phyloP scores from a whole-genome alignment of 1,140 invertebrate species.

The Drosophila repletoides region DNA sequence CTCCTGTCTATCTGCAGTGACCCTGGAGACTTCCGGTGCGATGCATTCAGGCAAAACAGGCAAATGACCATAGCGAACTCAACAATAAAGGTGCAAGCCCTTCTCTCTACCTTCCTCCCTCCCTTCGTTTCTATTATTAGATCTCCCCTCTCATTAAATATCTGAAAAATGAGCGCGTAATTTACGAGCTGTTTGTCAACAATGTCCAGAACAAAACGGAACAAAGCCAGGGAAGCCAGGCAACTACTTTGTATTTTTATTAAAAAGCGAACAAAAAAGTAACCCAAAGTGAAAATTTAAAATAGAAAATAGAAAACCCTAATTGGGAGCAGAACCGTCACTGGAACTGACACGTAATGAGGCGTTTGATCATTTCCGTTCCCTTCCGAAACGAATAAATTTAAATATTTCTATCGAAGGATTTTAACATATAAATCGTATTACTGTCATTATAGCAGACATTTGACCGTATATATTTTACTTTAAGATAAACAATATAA shows the following conservation, averaged over 20 bases:
- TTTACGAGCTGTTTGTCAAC: conserved; percentile 78
- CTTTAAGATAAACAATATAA: conserved; percentile 15
- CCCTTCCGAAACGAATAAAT: conserved; percentile 57
- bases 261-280: conserved; percentile 10
- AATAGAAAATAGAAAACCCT: conserved; percentile 1
- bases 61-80: conserved; percentile 48
- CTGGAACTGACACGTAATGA: conserved; percentile 60
- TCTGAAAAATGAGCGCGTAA: conserved; percentile 63
- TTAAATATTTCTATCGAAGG: conserved; percentile 36
- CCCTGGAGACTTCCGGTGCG: conserved; percentile 49
- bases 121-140: neutral
- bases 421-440: conserved; percentile 48
- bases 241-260: conserved; percentile 67
- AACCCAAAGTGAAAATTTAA: conserved; percentile 12
- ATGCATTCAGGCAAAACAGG: conserved; percentile 24
- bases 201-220: conserved; percentile 50
- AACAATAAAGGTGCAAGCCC: conserved; percentile 26
- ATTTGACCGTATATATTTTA: conserved; percentile 36
- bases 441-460: conserved; percentile 44
- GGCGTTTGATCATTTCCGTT: conserved; percentile 67
- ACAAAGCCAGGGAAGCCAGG: too few species aligned
- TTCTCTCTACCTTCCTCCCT: neutral
- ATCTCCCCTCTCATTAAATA: conserved; percentile 41
- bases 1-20: conserved; percentile 15
- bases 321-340: too few species aligned